Conservation (phyloP, 2,888 invertebrate genomes). For the Caenorhabditis japonica region DNA sequence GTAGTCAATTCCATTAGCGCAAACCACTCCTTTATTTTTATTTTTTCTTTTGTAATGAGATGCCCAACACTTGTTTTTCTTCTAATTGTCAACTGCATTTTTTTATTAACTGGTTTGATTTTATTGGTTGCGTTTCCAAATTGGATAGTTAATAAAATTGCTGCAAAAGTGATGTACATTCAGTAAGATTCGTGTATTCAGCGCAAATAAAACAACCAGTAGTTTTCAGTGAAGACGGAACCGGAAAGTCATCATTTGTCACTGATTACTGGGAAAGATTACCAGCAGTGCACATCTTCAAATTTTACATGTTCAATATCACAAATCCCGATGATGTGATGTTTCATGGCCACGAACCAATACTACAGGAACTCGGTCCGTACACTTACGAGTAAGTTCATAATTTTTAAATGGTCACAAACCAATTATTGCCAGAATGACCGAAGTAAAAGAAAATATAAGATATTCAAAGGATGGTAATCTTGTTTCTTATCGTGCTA, state of each 20-base stretch:
- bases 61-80: not conserved
- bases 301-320: constrained; percentile 51
- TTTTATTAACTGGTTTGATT: constrained; percentile 1
- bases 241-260: constrained; percentile 9
- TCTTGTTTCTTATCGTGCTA: not conserved
- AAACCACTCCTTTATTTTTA: not conserved
- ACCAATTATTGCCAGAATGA: constrained; percentile 6
- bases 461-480: constrained; percentile 10
- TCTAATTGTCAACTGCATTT: not conserved
- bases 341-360: constrained; percentile 39
- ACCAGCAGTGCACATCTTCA: constrained; percentile 41
- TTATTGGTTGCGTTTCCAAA: constrained; percentile 11
- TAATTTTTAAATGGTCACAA: not conserved
- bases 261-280: constrained; percentile 46
- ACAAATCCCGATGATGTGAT: constrained; percentile 48
- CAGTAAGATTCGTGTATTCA: constrained; percentile 6
- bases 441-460: constrained; percentile 14
- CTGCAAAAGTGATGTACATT: constrained; percentile 12
- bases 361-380: constrained; percentile 44
- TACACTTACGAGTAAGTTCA: constrained; percentile 51
- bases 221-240: constrained; percentile 8
- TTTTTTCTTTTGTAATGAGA: constrained; percentile 1
- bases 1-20: not conserved
- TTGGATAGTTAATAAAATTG: constrained; percentile 5
- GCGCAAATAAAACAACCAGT: no score